phyloP scores from a whole-genome alignment of 2,113 vertebrate species.

The Bujurquina vittata region DNA sequence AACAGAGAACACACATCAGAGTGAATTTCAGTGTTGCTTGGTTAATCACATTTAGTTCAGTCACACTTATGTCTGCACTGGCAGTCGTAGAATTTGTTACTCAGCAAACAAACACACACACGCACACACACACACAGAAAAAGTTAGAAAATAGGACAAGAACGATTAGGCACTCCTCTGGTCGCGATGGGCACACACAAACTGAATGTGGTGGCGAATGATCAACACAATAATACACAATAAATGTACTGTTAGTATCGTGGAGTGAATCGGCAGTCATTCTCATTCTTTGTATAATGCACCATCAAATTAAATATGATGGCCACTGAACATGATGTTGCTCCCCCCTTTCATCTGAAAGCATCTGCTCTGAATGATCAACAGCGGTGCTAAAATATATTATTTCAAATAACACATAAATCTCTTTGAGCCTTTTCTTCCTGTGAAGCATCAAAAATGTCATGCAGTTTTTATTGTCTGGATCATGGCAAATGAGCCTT shows the following conservation, averaged over 20 bases:
- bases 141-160: background rate
- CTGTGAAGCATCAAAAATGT: conserved; percentile 29
- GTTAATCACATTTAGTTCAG: conserved; percentile 25
- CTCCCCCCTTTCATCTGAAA: conserved; percentile 20
- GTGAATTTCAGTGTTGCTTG: background rate
- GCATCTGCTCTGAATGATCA: conserved; percentile 6
- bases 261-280: background rate
- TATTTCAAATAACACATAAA: conserved; percentile 49
- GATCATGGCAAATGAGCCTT: conserved; percentile 62
- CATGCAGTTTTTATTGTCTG: conserved; percentile 51
- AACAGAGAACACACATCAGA: background rate
- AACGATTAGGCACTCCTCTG: background rate
- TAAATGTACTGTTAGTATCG: background rate
- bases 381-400: conserved; percentile 15
- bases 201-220: background rate
- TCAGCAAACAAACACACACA: background rate
- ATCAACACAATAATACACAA: background rate
- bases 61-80: background rate
- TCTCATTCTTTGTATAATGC: background rate
- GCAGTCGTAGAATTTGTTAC: background rate
- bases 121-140: background rate
- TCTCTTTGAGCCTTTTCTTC: conserved; percentile 31
- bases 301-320: conserved; percentile 7
- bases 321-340: background rate
- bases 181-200: conserved; percentile 1